A percentile compares a stretch with the other conserved stretches of the same genome.
Evolutionary conservation across 1,140 invertebrate genomes (phyloP).

Genomic region (Phenacoccus solenopsis): DNA sequence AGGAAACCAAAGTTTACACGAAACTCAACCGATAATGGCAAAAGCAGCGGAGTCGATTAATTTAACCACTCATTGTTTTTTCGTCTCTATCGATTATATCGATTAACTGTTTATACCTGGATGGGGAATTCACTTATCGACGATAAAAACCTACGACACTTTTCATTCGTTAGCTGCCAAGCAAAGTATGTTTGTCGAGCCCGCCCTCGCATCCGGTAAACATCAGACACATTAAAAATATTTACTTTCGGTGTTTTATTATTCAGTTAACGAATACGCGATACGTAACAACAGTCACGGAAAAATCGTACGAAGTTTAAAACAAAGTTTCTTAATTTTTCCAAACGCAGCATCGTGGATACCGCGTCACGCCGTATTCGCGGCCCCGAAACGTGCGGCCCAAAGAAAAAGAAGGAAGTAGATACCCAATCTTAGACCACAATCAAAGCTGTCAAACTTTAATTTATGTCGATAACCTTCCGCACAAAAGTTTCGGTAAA

Average conservation of each 20-base stretch:
- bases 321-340: too few relatives aligned
- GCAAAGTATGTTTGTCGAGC: too few relatives aligned
- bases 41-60: too few relatives aligned
- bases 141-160: too few relatives aligned
- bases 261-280: background rate
- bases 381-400: background rate
- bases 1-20: too few relatives aligned
- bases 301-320: background rate
- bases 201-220: too few relatives aligned
- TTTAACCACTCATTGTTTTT: too few relatives aligned
- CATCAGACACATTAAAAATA: background rate
- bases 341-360: background rate
- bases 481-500: background rate
- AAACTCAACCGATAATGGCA: too few relatives aligned
- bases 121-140: too few relatives aligned
- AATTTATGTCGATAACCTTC: constrained; percentile 2
- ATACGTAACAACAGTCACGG: background rate
- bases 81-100: too few relatives aligned
- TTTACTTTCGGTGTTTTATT: background rate
- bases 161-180: too few relatives aligned
- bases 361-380: background rate
- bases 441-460: background rate
- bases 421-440: background rate
- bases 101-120: too few relatives aligned
- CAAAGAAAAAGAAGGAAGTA: background rate